Evolutionary conservation across 1,140 invertebrate species (phyloP).

Genomic region (Ostrea edulis): DNA sequence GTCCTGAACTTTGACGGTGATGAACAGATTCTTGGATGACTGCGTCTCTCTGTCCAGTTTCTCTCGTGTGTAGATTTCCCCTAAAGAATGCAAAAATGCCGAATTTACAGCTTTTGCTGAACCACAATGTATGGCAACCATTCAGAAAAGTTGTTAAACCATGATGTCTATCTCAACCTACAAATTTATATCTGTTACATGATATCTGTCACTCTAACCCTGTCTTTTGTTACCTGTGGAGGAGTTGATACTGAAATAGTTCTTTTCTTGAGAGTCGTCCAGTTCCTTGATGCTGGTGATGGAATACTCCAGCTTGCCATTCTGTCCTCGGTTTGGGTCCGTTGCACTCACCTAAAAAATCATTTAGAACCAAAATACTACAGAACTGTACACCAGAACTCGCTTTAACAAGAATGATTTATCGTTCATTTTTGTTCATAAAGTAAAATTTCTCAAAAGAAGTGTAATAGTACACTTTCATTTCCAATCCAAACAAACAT

Average conservation of each 20-base stretch:
- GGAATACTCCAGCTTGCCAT: conserved; percentile 46
- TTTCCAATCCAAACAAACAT: too few species aligned
- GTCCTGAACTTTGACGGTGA: conserved; percentile 45
- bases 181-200: too few species aligned
- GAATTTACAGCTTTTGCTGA: neutral
- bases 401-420: too few species aligned
- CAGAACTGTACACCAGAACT: too few species aligned
- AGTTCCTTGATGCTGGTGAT: conserved; percentile 22
- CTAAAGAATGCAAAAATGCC: neutral
- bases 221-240: neutral
- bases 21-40: conserved; percentile 35
- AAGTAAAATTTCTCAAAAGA: too few species aligned
- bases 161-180: too few species aligned
- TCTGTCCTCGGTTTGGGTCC: conserved; percentile 47
- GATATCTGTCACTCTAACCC: too few species aligned
- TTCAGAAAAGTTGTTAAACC: too few species aligned
- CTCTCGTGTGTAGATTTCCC: conserved; percentile 18
- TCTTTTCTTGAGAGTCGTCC: conserved; percentile 5
- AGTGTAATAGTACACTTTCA: too few species aligned
- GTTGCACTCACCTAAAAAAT: conserved; percentile 43
- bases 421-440: too few species aligned
- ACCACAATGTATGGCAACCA: neutral
- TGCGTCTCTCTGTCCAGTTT: conserved; percentile 40
- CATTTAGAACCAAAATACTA: too few species aligned
- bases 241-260: conserved; percentile 19